Conservation (phyloP, 2,113 vertebrate genomes). For the Tricholaema leucomelas region DNA sequence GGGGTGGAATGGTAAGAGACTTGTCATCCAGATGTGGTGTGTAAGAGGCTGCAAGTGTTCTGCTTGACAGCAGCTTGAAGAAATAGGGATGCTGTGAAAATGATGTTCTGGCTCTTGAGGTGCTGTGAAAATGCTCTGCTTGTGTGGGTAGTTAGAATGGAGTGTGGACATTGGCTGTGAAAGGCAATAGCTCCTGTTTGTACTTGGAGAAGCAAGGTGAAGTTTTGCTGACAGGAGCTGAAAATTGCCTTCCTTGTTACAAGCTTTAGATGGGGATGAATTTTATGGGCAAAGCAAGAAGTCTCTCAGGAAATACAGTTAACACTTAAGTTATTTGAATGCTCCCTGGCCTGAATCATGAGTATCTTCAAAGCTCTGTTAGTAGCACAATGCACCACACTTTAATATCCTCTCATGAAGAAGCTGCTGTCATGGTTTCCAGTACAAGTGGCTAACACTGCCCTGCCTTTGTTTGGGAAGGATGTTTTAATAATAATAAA, state of each 20-base stretch:
- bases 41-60: not conserved
- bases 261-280: not conserved
- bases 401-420: not conserved
- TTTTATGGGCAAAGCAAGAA: not conserved
- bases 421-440: not conserved
- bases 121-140: not conserved
- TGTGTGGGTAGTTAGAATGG: not conserved
- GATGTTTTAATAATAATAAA: not conserved
- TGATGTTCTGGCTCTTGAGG: not conserved
- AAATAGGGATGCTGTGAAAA: not conserved
- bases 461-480: not conserved
- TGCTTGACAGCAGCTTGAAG: not conserved
- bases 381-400: not conserved
- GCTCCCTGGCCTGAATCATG: not conserved
- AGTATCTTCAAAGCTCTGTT: not conserved
- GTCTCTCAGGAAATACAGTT: not conserved
- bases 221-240: not conserved
- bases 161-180: not conserved
- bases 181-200: fast-evolving
- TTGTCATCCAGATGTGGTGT: fast-evolving
- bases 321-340: not conserved
- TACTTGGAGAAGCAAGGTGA: not conserved
- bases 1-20: constrained; percentile 94
- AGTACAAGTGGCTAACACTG: not conserved
- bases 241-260: not conserved